A percentile compares a stretch with the other conserved stretches of the same genome.
Evolutionary conservation across 2,888 invertebrate genomes (phyloP).

Genomic region (Amblyjoppa proteus): DNA sequence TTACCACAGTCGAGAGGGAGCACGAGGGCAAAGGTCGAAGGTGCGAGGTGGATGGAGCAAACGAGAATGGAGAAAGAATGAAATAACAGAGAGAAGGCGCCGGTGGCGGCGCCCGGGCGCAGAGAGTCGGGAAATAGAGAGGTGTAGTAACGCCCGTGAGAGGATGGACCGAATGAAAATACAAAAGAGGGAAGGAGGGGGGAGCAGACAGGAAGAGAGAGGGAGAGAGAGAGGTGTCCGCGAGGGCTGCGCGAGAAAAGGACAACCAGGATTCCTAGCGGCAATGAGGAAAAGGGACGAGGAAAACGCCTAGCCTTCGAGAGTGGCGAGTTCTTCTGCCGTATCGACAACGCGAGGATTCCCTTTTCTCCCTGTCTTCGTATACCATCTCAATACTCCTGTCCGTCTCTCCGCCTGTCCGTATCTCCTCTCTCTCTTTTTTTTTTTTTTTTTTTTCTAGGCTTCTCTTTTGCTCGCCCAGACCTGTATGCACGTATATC

Average conservation of each 20-base stretch:
- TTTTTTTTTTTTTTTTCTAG: background rate
- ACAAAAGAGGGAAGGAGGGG: conserved; percentile 45
- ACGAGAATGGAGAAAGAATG: conserved; percentile 46
- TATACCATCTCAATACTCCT: conserved; percentile 56
- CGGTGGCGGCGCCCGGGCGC: background rate
- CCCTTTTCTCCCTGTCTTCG: conserved; percentile 63
- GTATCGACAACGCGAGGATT: conserved; percentile 66
- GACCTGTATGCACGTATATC: conserved; percentile 18
- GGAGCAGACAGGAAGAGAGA: background rate
- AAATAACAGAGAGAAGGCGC: background rate
- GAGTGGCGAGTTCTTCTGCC: conserved; percentile 59
- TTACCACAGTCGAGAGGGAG: conserved; percentile 35
- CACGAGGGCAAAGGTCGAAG: conserved; percentile 55
- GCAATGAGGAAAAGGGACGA: conserved; percentile 42
- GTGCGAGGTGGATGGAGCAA: conserved; percentile 49
- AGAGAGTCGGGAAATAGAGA: conserved; percentile 16
- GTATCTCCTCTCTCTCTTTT: conserved; percentile 2
- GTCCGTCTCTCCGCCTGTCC: conserved; percentile 55
- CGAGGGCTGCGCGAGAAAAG: conserved; percentile 15
- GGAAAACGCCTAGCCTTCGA: conserved; percentile 42
- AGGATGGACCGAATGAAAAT: conserved; percentile 59
- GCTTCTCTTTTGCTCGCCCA: conserved; percentile 16
- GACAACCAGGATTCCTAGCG: conserved; percentile 6
- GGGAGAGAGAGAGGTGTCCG: conserved; percentile 24
- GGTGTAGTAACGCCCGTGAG: conserved; percentile 60